These are phyloP conservation scores for Lysiphlebus fabarum DNA, from an alignment of 1,140 invertebrate species.

Conservation along the genomic window DNA sequence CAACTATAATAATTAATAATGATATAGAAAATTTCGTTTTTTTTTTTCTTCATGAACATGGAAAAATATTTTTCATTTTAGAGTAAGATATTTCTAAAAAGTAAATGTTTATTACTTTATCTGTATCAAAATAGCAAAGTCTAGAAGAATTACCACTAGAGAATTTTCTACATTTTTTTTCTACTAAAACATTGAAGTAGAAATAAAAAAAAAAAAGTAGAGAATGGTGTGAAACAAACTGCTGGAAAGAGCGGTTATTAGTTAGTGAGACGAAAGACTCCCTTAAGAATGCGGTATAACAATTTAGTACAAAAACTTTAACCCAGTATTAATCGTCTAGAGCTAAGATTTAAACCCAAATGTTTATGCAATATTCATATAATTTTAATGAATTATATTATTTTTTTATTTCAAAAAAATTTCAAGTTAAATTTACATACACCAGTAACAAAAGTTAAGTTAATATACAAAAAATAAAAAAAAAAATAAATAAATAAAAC, in stretches of 20 bases:
- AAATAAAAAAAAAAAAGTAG: background rate
- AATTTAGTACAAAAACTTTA: slow-evolving; percentile 11
- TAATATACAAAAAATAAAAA: background rate
- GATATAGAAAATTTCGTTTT: too few species aligned
- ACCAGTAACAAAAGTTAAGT: background rate
- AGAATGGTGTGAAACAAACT: background rate
- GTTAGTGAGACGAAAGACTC: slow-evolving; percentile 16
- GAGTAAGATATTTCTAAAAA: too few species aligned
- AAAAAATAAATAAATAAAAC: too few species aligned
- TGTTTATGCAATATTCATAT: too few species aligned
- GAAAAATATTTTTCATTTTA: too few species aligned
- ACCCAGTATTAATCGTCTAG: slow-evolving; percentile 5
- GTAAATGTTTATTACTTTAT: too few species aligned
- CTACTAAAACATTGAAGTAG: background rate
- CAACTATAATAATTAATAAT: too few species aligned
- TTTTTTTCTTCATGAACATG: too few species aligned
- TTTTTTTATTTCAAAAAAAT: background rate
- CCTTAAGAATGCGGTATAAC: slow-evolving; percentile 8
- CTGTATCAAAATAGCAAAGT: too few species aligned
- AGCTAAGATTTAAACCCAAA: slow-evolving; percentile 2
- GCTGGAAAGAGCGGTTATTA: slow-evolving; percentile 6
- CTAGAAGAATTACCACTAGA: background rate
- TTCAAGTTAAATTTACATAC: background rate
- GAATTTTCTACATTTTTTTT: background rate
- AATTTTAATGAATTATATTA: too few species aligned